Conservation (phyloP, 2,888 invertebrate species). For the Zaprionus obscuricornis region DNA sequence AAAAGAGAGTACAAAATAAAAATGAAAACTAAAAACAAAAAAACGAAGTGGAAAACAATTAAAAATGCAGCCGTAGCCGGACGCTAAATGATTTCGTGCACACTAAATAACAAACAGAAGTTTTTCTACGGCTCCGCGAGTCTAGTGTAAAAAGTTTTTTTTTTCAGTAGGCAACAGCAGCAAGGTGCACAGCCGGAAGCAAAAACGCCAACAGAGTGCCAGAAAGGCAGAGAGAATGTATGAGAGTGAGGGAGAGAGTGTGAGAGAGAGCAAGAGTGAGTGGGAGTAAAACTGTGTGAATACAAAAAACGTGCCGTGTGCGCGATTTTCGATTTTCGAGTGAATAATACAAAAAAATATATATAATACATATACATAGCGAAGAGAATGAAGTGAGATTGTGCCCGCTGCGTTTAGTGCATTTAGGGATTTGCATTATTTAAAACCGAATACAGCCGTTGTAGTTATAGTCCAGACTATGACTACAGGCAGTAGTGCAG, state of each 20-base stretch:
- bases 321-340: constrained; percentile 57
- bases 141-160: constrained; percentile 35
- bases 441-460: constrained; percentile 45
- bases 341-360: background rate
- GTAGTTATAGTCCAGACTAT: constrained; percentile 2
- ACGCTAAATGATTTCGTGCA: constrained; percentile 63
- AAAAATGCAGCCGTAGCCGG: constrained; percentile 31
- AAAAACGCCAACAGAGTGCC: constrained; percentile 16
- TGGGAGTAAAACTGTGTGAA: constrained; percentile 6
- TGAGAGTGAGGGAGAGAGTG: too few species aligned
- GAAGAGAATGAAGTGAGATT: too few species aligned
- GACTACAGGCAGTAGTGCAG: constrained; percentile 1
- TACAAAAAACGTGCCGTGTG: constrained; percentile 57
- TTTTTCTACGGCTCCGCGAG: constrained; percentile 22
- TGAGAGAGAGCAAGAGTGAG: constrained; percentile 10
- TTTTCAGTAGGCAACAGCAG: constrained; percentile 18
- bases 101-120: constrained; percentile 63
- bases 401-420: constrained; percentile 62
- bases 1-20: background rate
- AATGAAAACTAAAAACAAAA: background rate
- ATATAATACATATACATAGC: constrained; percentile 11
- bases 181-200: constrained; percentile 52
- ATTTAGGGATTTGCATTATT: constrained; percentile 76
- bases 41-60: constrained; percentile 33
- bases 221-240: too few species aligned